phyloP scores from a whole-genome alignment of 37 sponge, comb jelly and placozoan genomes.

The Agelas oroides region DNA sequence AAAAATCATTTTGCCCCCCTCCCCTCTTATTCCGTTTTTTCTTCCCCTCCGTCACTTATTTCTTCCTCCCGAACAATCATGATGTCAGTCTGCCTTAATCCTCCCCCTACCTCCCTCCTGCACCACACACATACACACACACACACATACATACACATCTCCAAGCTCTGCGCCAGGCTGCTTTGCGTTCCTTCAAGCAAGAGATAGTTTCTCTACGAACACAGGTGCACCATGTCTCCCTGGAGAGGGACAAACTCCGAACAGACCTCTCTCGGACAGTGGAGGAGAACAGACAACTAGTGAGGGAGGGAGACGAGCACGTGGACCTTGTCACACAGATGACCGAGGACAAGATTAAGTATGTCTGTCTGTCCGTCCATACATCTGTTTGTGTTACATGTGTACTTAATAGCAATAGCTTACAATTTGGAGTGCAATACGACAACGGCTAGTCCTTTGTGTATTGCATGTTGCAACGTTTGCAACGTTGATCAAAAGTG shows the following conservation, averaged over 20 bases:
- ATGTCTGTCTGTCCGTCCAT: no score
- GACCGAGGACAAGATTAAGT: constrained; percentile 47
- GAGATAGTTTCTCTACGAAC: constrained; percentile 34
- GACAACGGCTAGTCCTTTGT: no score
- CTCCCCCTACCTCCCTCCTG: no score
- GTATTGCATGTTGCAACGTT: no score
- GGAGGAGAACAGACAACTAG: constrained; percentile 55
- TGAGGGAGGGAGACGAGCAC: constrained; percentile 57
- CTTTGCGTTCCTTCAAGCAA: constrained; percentile 22
- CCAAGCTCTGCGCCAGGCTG: constrained; percentile 42
- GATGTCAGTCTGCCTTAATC: no score
- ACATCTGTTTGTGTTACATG: neutral
- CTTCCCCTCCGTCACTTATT: no score
- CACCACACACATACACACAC: no score
- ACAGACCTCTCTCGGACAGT: constrained; percentile 19
- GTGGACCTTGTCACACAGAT: constrained; percentile 13
- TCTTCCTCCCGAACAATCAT: no score
- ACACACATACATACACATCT: no score
- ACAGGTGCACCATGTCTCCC: constrained; percentile 33
- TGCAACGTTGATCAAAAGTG: no score
- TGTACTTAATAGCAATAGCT: neutral
- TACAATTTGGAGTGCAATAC: no score
- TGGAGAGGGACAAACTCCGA: constrained; percentile 52
- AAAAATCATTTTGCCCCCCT: neutral
- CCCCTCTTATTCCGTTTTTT: no score